Percentiles rank a stretch among this genome's conserved stretches.
phyloP scores from a whole-genome alignment of 1,140 invertebrate genomes.

The Cydia strobilella region DNA sequence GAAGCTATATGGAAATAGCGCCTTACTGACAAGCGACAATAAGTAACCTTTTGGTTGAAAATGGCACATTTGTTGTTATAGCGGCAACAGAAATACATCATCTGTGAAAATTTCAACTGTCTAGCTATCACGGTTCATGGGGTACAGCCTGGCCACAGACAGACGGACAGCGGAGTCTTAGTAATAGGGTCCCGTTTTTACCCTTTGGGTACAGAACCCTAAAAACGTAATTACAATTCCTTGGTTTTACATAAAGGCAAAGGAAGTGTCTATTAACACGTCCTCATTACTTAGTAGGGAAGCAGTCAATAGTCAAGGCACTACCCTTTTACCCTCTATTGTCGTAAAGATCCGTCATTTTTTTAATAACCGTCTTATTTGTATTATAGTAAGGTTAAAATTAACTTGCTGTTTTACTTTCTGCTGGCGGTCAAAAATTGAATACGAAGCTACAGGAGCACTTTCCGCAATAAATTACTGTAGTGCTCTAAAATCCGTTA shows the following conservation, averaged over 20 bases:
- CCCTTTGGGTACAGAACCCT: no score
- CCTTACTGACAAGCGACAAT: no score
- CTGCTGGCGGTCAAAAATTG: constrained; percentile 8
- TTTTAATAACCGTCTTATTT: background rate
- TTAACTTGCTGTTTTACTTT: background rate
- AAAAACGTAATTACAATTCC: constrained; percentile 13
- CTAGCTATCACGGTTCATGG: no score
- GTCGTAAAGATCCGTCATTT: background rate
- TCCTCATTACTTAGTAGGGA: constrained; percentile 22
- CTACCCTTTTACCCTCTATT: background rate
- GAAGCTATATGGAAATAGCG: no score
- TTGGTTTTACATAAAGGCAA: constrained; percentile 25
- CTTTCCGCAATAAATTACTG: constrained; percentile 24
- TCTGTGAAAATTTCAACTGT: no score
- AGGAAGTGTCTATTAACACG: constrained; percentile 32
- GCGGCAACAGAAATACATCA: no score
- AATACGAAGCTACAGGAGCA: background rate
- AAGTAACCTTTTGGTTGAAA: no score
- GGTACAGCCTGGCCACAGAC: no score
- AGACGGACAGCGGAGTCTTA: no score
- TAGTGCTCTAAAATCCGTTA: constrained; percentile 11
- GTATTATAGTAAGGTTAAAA: background rate
- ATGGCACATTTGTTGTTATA: no score
- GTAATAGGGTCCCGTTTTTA: no score
- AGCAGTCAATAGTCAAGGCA: background rate